Evolutionary conservation across 2,113 vertebrate species (phyloP).

Genomic region (Benitochromis conjunctus): DNA sequence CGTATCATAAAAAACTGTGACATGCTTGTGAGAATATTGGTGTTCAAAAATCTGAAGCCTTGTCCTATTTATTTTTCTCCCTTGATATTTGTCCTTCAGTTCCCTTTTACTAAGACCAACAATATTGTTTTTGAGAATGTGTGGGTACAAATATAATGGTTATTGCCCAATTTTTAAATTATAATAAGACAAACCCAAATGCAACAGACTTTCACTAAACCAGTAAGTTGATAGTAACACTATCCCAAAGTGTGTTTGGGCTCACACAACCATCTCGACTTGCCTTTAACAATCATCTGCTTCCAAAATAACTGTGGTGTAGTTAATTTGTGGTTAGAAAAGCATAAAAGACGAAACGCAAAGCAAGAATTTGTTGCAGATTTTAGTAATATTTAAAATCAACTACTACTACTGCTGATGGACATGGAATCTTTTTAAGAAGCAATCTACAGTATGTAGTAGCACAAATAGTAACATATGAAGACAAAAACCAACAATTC

Average conservation of each 20-base stretch:
- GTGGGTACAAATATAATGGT: neutral
- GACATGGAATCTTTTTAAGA: neutral
- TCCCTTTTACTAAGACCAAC: neutral
- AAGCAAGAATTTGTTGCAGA: neutral
- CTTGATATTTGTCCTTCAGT: neutral
- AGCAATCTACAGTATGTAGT: neutral
- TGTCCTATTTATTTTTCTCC: neutral
- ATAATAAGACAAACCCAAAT: neutral
- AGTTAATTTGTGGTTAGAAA: neutral
- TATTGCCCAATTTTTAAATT: neutral
- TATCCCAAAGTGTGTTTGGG: neutral
- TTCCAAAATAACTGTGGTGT: neutral
- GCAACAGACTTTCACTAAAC: neutral
- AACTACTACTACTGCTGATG: neutral
- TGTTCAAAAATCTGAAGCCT: no score
- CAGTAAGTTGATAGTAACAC: neutral
- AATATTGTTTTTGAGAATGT: neutral
- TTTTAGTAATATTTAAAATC: neutral
- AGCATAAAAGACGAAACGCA: neutral
- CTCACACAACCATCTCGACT: neutral
- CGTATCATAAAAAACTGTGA: neutral
- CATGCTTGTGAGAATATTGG: neutral
- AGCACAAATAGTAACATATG: neutral
- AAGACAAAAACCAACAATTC: neutral
- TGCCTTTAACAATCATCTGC: neutral